Evolutionary conservation across 2,113 vertebrate species (phyloP).

Genomic region (Pyrgilauda ruficollis): DNA sequence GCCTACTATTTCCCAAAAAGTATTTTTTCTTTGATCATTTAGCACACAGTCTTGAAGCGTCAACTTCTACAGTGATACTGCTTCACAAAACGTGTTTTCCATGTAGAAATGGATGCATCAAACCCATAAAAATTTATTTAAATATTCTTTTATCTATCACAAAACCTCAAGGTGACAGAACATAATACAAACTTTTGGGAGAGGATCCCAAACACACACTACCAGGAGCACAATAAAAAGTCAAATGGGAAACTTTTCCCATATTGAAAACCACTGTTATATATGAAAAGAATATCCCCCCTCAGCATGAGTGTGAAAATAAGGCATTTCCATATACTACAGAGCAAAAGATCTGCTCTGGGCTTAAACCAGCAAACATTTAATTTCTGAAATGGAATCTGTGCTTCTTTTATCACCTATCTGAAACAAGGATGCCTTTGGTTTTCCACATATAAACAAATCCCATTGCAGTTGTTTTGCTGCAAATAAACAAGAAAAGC

Average conservation of each 20-base stretch:
- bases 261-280: background rate
- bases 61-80: background rate
- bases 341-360: background rate
- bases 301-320: background rate
- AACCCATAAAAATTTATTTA: background rate
- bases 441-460: background rate
- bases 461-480: background rate
- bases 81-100: background rate
- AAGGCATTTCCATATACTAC: background rate
- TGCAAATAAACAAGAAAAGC: background rate
- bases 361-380: background rate
- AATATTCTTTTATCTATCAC: background rate
- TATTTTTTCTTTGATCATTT: background rate
- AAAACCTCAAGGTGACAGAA: background rate
- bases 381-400: background rate
- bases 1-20: background rate
- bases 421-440: background rate
- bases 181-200: background rate
- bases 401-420: background rate
- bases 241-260: background rate
- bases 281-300: fast-evolving
- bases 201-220: background rate
- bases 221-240: background rate
- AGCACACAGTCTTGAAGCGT: background rate
- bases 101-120: background rate